Percentiles rank a stretch among this genome's conserved stretches.
Evolutionary conservation across 2,888 invertebrate genomes (phyloP).

Genomic region (Pecten maximus): DNA sequence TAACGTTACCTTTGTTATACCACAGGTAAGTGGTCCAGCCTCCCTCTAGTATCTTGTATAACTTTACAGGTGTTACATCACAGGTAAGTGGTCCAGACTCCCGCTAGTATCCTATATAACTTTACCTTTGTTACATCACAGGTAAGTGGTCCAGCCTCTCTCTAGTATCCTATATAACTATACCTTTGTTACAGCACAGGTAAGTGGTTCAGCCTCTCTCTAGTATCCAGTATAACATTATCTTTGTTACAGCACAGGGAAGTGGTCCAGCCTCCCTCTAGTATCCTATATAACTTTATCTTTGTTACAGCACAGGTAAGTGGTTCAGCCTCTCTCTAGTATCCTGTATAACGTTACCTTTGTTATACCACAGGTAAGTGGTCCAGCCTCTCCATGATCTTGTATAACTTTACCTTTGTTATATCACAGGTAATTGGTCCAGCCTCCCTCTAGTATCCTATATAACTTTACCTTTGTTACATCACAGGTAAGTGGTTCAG

Average conservation of each 20-base stretch:
- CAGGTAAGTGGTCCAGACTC: constrained; percentile 84
- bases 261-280: constrained; percentile 69
- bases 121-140: too few species aligned
- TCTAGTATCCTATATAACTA: constrained; percentile 85
- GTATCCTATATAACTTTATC: constrained; percentile 86
- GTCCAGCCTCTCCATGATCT: constrained; percentile 67
- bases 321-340: background rate
- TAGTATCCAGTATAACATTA: too few species aligned
- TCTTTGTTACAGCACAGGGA: too few species aligned
- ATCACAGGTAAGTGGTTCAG: too few species aligned
- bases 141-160: background rate
- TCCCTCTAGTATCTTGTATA: constrained; percentile 82
- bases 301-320: constrained; percentile 92
- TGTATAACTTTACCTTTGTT: constrained; percentile 90
- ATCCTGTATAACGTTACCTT: too few species aligned
- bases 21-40: too few species aligned
- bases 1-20: too few species aligned
- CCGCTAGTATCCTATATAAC: too few species aligned
- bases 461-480: too few species aligned
- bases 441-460: too few species aligned
- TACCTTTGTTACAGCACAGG: constrained; percentile 92
- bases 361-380: too few species aligned
- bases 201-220: constrained; percentile 79
- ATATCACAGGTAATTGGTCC: constrained; percentile 88
- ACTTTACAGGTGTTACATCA: constrained; percentile 93